Base-by-base conservation (phyloP, 2,888 invertebrate genomes). In the Sarcophaga carnaria region DNA sequence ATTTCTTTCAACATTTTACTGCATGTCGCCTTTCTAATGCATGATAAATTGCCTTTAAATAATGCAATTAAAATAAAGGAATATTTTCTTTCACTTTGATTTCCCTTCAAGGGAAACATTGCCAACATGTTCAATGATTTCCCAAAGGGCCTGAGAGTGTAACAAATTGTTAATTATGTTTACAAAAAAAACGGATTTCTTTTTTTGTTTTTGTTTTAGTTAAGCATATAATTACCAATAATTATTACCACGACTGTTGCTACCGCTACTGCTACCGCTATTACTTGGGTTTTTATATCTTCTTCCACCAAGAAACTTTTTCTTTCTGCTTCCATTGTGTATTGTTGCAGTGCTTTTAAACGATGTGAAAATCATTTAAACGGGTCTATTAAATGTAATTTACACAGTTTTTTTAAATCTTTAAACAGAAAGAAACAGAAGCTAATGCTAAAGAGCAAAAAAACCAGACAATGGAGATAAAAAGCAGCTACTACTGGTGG, bases 361-460 rank as follows among this genome's bases (percentile, higher is more conserved):
- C 8, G 37, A 37, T 83, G 83, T 86, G 86, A 86, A 83, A 86
- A 67, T 77, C 77, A 80, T 80, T 80, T 80, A 83, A 86, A 83
- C 83, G 83, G 77, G 77, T 75, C 86, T 83, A 86, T 86, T 86
- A 86, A 86, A 83, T 83, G 86, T 86, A 86, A 86, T 83, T 83
- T 87, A 87, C 60, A 64, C 81, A 81, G 76, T 69, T 78, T 81
- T 81, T 37, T 37, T 83, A 78, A 81, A 83, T 76, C 75, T 84
- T 71, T 37, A 45, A 37, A 79, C n/a, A 37, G 12, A 71, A 45
- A 80, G 37, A 80, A 64, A 83, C 83, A 86, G 86, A 78, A 86
- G 86, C 83, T 75, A 66, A 3, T 69, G 60, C n/a, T 8, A 37
- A 37, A 37, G 37, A 2, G 20, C 20, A 27, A 72, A 75, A 54